These are phyloP conservation scores for Anoplolepis gracilipes DNA, from an alignment of 1,140 invertebrate genomes.

Conservation along the genomic window DNA sequence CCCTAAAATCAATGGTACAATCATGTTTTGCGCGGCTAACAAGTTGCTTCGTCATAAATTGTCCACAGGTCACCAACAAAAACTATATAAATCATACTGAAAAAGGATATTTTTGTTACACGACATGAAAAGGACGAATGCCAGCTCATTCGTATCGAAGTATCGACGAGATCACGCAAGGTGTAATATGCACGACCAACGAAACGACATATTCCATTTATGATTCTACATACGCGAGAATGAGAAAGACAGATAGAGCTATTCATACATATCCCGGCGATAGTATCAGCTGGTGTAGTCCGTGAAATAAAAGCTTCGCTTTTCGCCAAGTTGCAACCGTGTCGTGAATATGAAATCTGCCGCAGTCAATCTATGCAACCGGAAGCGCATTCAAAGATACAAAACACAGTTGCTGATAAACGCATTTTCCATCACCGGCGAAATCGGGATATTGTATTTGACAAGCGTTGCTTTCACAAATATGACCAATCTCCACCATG, in stretches of 20 bases:
- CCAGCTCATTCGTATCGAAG: not conserved
- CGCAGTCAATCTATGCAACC: not conserved
- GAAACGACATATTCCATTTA: conserved; percentile 27
- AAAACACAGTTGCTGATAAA: conserved; percentile 39
- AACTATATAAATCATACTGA: not conserved
- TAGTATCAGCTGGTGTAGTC: not conserved
- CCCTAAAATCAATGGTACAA: not conserved
- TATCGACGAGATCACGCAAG: conserved; percentile 13
- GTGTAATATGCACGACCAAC: conserved; percentile 19
- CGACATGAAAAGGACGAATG: not conserved
- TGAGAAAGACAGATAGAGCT: conserved; percentile 31
- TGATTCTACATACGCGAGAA: conserved; percentile 20
- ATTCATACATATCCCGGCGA: conserved; percentile 41
- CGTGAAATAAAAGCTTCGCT: conserved; percentile 33
- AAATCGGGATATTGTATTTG: conserved; percentile 32
- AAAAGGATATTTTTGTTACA: not conserved
- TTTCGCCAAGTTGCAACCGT: conserved; percentile 18
- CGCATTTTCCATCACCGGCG: conserved; percentile 14
- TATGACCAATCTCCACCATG: not conserved
- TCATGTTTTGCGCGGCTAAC: not conserved
- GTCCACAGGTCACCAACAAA: not conserved
- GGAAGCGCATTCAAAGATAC: conserved; percentile 22
- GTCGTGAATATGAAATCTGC: conserved; percentile 40
- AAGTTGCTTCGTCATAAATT: not conserved
- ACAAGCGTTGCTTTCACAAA: conserved; percentile 27